phyloP scores from a whole-genome alignment of 2,888 invertebrate species.

The Tiphia femorata region DNA sequence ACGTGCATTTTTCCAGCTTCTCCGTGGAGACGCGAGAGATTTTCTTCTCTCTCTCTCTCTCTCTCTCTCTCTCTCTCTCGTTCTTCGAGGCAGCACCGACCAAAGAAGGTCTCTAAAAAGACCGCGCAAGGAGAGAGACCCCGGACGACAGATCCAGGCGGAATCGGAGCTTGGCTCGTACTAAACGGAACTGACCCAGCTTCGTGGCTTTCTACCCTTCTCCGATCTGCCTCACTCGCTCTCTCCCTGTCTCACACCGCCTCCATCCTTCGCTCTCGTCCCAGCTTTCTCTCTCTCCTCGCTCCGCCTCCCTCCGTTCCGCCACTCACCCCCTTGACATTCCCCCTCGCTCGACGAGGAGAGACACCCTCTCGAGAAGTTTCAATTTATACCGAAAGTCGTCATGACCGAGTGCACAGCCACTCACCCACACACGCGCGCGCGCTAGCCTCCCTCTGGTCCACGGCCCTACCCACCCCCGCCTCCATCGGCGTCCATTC shows the following conservation, averaged over 20 bases:
- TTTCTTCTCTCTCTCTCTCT: not conserved
- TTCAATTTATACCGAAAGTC: slow-evolving; percentile 60
- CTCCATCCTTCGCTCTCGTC: slow-evolving; percentile 14
- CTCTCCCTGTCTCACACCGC: slow-evolving; percentile 16
- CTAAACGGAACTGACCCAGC: slow-evolving; percentile 54
- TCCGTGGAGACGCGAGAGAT: too few species aligned
- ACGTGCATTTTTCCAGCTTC: too few species aligned
- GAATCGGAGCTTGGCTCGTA: slow-evolving; percentile 46
- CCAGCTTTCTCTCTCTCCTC: slow-evolving; percentile 17
- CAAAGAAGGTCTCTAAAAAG: too few species aligned
- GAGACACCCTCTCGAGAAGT: slow-evolving; percentile 56
- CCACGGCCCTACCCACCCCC: too few species aligned
- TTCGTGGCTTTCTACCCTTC: slow-evolving; percentile 48
- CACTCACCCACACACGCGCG: too few species aligned
- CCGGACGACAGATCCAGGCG: slow-evolving; percentile 36
- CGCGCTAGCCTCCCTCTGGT: too few species aligned
- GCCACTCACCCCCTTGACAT: slow-evolving; percentile 15
- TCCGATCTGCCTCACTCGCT: slow-evolving; percentile 40
- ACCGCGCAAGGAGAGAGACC: not conserved
- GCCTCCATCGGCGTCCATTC: too few species aligned
- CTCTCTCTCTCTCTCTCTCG: not conserved
- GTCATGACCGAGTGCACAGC: slow-evolving; percentile 50
- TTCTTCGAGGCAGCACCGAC: not conserved
- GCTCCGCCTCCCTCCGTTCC: slow-evolving; percentile 25
- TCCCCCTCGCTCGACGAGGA: slow-evolving; percentile 36